Evolutionary conservation across 2,797 vertebrate species (phyloP).

Genomic region (Mionectes olivaceus): DNA sequence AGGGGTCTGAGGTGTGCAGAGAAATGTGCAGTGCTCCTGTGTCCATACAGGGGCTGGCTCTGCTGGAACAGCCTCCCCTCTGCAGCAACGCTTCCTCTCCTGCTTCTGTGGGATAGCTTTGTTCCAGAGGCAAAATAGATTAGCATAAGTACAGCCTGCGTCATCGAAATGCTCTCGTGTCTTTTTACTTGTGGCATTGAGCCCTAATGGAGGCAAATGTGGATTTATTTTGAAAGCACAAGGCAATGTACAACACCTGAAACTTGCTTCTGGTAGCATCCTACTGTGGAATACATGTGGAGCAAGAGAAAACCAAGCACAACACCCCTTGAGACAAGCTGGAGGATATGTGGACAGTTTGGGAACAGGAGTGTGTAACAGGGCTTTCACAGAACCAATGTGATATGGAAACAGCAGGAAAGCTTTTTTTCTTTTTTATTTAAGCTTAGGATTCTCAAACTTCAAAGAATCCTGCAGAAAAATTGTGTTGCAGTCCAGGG

Average conservation of each 20-base stretch:
- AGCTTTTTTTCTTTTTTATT: neutral
- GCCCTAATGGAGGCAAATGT: neutral
- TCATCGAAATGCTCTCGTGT: neutral
- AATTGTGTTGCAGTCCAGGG: neutral
- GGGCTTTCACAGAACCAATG: neutral
- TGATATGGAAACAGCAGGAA: neutral
- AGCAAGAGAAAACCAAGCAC: neutral
- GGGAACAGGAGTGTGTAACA: neutral
- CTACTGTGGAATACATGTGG: neutral
- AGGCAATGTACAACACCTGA: neutral
- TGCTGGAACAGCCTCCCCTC: neutral
- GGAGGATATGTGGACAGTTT: neutral
- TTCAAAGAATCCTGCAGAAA: neutral
- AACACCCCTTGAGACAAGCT: neutral
- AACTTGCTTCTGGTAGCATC: neutral
- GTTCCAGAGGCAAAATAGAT: neutral
- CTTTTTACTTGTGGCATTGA: neutral
- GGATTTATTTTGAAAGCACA: neutral
- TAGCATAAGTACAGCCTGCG: fast-evolving
- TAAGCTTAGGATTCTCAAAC: neutral
- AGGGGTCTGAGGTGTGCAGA: neutral
- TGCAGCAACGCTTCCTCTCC: neutral
- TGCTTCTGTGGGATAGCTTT: neutral
- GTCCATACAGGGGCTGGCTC: neutral
- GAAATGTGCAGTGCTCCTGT: neutral